Evolutionary conservation across 2,888 invertebrate species (phyloP), one percentile per base, ranked within the genome.

Genomic region (Drosophila recens): DNA sequence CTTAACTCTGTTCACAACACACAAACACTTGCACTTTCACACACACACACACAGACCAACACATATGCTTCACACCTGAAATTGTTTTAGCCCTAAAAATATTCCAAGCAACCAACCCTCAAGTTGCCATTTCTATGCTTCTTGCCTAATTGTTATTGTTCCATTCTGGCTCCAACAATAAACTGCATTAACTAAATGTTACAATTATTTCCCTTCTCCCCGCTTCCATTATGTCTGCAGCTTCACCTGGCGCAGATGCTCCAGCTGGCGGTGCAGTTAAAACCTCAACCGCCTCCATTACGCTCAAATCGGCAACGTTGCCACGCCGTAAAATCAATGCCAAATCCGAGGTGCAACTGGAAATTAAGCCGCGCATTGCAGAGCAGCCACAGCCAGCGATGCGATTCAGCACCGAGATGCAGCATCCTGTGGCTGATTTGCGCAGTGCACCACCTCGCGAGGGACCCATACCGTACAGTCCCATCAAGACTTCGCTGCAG

Each of bases 231-330:
- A 0, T 11, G 17, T n/a, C 9, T 49, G 43, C 69, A 90, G 90
- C 90, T 72, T 90, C 90, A 42, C 90, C 90, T 1, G 89, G 89
- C 27, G 80, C 72, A 36, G 90, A 90, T 46, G 77, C 79, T 3
- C 64, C 87, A 46, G 61, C 80, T 0, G 80, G 86, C 0, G 87
- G 89, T 20, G 84, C 91, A 3, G 90, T 93, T 40, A 94, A 95
- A 91, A 94, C 94, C 3, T 95, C 95, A 15, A 94, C 94, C 27
- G 94, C 95, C 79, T 95, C 95, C 80, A 95, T 95, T 61, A 95
- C 94, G 1, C 90, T 95, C 33, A 95, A 95, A 89, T 95, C 95
- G 66, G 95, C 95, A 0, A 95, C 95, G 0, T 91, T 95, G 72
- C 95, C 95, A 4, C 93, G 95, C 75, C 93, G 95, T 34, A 95